Evolutionary conservation across 2,113 vertebrate genomes (phyloP), one percentile per base, ranked within the genome.

Genomic region (Pseudopipra pipra): DNA sequence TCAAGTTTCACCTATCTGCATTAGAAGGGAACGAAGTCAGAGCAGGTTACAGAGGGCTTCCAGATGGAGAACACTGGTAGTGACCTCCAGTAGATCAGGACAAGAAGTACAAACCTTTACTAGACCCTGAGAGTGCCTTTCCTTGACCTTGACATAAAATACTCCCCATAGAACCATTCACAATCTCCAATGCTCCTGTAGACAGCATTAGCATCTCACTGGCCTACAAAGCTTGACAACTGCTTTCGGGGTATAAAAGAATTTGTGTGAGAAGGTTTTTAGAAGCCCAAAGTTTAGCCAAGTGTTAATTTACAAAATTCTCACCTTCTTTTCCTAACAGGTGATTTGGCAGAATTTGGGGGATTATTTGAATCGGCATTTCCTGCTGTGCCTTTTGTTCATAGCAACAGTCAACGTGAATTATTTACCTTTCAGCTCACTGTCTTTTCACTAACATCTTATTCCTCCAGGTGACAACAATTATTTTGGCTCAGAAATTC

Each of bases 401-500:
- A 20, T 58, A 76, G 37, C 52, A 89, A 62, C 24, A 62, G 49
- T 62, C 55, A 85, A 43, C n/a, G 51, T 59, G 9, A 94, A 96
- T 88, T 93, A 83, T 86, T 96, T 85, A 83, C 41, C 7, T 79
- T 55, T 51, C 70, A 52, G 33, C 6, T 94, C 27, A 28, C 71
- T 87, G 41, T 47, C 23, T 79, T 91, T 95, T 54, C 62, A 22
- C 24, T 82, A 56, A 54, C 72, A 66, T 74, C 67, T 70, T 83
- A 59, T 86, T 96, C 65, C 82, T 97, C 21, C 35, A 88, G 82
- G 59, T 91, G 30, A 58, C 27, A 35, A 33, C 0, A 0, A 72
- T 74, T 88, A n/a, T 56, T 95, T 70, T 90, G 66, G 14, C 78
- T 92, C 43, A 79, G 66, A 80, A 93, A 74, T 80, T 93, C 90